Conservation (phyloP, 2,797 vertebrate genomes). For the Brachymystax lenok region DNA sequence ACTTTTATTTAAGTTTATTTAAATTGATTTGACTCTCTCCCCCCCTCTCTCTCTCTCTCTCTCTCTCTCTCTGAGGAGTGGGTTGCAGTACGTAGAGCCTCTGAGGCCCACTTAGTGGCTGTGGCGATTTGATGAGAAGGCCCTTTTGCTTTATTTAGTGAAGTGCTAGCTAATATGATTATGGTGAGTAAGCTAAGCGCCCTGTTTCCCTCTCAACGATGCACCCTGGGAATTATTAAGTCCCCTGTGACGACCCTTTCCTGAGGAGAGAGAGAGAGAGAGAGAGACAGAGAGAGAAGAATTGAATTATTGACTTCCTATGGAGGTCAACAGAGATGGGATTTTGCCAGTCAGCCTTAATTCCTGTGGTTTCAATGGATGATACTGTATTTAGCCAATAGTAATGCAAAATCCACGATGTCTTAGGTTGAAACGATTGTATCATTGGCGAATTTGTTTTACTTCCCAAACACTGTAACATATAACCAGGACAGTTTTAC, state of each 20-base stretch:
- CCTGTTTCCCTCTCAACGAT: constrained; percentile 44
- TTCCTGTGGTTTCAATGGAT: constrained; percentile 23
- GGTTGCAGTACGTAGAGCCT: constrained; percentile 32
- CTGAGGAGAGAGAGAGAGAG: constrained; percentile 20
- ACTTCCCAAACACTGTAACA: constrained; percentile 9
- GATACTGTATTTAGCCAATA: not conserved
- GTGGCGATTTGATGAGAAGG: constrained; percentile 74
- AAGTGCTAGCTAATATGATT: constrained; percentile 81
- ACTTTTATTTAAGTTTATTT: too few relatives aligned
- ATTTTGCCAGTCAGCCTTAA: constrained; percentile 42
- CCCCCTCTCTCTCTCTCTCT: constrained; percentile 2
- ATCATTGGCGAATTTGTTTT: not conserved
- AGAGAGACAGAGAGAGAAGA: not conserved
- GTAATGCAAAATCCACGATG: not conserved
- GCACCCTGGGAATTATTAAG: constrained; percentile 62
- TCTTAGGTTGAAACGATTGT: not conserved
- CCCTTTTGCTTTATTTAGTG: constrained; percentile 76
- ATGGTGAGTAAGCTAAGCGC: constrained; percentile 61
- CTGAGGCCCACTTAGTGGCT: constrained; percentile 65
- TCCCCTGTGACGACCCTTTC: constrained; percentile 53
- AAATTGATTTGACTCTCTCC: too few relatives aligned
- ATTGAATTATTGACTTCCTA: constrained; percentile 21
- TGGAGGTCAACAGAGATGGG: constrained; percentile 53
- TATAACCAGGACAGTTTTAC: constrained; percentile 32
- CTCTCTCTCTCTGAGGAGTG: constrained; percentile 15